Conservation (phyloP, 2,797 vertebrate genomes). For the Lacerta bilineata region DNA sequence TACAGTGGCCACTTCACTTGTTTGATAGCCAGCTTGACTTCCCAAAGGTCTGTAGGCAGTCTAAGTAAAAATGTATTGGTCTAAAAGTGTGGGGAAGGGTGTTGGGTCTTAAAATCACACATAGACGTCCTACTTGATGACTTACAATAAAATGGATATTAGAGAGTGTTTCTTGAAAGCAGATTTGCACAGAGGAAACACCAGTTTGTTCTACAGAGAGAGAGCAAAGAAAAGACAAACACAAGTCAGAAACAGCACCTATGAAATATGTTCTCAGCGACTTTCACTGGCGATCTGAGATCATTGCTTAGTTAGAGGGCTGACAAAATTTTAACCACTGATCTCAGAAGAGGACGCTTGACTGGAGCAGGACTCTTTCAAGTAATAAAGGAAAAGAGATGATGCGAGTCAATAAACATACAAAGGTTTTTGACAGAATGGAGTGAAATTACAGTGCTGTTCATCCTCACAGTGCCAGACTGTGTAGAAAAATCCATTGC, state of each 20-base stretch:
- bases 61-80: slow-evolving; percentile 44
- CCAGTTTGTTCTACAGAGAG: slow-evolving; percentile 88
- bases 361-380: slow-evolving; percentile 72
- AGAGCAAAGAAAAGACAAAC: slow-evolving; percentile 72
- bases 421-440: slow-evolving; percentile 59
- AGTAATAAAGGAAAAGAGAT: slow-evolving; percentile 73
- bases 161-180: slow-evolving; percentile 88
- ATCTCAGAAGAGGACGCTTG: slow-evolving; percentile 67
- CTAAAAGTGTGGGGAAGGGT: slow-evolving; percentile 4
- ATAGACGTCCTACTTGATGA: slow-evolving; percentile 74
- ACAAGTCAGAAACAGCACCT: slow-evolving; percentile 73
- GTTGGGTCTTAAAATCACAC: slow-evolving; percentile 49
- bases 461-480: slow-evolving; percentile 80
- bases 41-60: neutral
- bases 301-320: slow-evolving; percentile 57
- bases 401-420: slow-evolving; percentile 61
- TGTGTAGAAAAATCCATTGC: slow-evolving; percentile 76
- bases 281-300: slow-evolving; percentile 68
- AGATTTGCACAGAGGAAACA: slow-evolving; percentile 91
- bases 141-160: slow-evolving; percentile 86
- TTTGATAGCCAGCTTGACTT: slow-evolving; percentile 71
- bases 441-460: slow-evolving; percentile 70
- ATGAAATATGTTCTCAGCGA: slow-evolving; percentile 60
- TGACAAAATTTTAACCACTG: slow-evolving; percentile 64
- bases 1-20: slow-evolving; percentile 28